Percentiles rank a stretch among this genome's conserved stretches.
Evolutionary conservation across 2,888 invertebrate genomes (phyloP).

Genomic region (Mellilla xanthometata): DNA sequence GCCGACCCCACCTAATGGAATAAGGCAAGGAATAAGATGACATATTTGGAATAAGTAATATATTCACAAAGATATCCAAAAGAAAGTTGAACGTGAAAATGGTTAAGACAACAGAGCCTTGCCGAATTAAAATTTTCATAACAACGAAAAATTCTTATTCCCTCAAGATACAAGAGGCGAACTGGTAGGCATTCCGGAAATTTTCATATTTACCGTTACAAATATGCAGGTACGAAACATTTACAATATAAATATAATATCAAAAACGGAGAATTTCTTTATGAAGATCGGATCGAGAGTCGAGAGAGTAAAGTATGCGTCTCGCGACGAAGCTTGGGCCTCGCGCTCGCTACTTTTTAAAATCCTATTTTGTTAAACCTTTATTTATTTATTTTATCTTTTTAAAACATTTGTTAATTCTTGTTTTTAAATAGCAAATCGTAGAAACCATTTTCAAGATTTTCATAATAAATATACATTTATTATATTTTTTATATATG

Average conservation of each 20-base stretch:
- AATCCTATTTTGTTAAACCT: slow-evolving; percentile 14
- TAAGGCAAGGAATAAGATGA: no score
- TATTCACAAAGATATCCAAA: no score
- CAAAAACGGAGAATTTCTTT: slow-evolving; percentile 82
- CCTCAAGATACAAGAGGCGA: slow-evolving; percentile 63
- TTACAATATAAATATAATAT: slow-evolving; percentile 83
- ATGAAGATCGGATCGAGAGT: slow-evolving; percentile 79
- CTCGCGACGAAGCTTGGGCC: slow-evolving; percentile 53
- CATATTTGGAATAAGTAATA: no score
- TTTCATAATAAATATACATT: no score
- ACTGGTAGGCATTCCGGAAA: slow-evolving; percentile 77
- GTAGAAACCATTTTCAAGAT: no score
- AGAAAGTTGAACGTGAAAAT: background rate
- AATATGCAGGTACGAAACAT: slow-evolving; percentile 83
- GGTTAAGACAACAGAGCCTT: slow-evolving; percentile 34
- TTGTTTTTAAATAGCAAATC: no score
- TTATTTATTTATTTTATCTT: slow-evolving; percentile 12
- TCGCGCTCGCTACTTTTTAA: slow-evolving; percentile 55
- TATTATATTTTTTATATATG: no score
- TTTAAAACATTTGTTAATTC: slow-evolving; percentile 8
- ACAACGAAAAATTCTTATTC: slow-evolving; percentile 71
- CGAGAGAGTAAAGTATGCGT: slow-evolving; percentile 75
- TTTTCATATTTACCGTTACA: slow-evolving; percentile 83
- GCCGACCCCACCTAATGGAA: no score
- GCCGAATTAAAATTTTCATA: slow-evolving; percentile 62